Base-by-base conservation (phyloP, 2,888 invertebrate species). In the Campopleginae sp. region DNA sequence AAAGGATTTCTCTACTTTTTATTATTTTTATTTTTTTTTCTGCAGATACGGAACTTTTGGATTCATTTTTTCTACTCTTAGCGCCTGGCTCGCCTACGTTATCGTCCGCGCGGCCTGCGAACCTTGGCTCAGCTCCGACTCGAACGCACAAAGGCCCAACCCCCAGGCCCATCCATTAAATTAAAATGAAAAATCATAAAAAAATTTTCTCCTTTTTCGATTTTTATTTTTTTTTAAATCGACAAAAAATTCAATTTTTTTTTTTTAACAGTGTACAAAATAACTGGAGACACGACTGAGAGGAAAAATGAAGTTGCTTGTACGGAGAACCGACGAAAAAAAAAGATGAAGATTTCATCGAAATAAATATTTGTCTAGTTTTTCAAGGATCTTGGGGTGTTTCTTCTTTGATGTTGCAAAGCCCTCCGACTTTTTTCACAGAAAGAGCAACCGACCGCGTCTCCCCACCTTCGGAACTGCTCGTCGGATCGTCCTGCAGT, bases 1-100 rank as follows among this genome's bases (percentile, higher is more conserved):
- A 38, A 48, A 31, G 14, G 65, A 51, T 31, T 10, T 14, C 61
- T 12, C 65, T 33, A 51, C 12, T 76, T 7, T 38, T 4, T 19
- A 44, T 27, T 8, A 19, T 46, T 86, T 33, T 42, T 61, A 38
- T 23, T 68, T 77, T n/a, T 33, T 17, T 61, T 72, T 75, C 88
- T 88, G 61, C 86, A 92, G 92, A 31, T 92, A 90, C 19, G 90
- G 92, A 70, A 76, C 85, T 3, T 71, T 88, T 3, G 92, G 94
- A 58, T 95, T 95, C 89, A 80, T 95, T 19, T 94, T 95, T 71
- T 89, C 95, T 74, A 86, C 95, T 78, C 87, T 95, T 8, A 87
- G 93, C 17, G 68, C 94, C 65, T 96, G 95, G 95, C 87, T 94
- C 51, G 83, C 94, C 2, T 94, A 94, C 87, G 93, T 96, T 85